A percentile compares a stretch with the other conserved stretches of the same genome.
Conservation (phyloP, 2,113 vertebrate genomes). For the Channa maculata region DNA sequence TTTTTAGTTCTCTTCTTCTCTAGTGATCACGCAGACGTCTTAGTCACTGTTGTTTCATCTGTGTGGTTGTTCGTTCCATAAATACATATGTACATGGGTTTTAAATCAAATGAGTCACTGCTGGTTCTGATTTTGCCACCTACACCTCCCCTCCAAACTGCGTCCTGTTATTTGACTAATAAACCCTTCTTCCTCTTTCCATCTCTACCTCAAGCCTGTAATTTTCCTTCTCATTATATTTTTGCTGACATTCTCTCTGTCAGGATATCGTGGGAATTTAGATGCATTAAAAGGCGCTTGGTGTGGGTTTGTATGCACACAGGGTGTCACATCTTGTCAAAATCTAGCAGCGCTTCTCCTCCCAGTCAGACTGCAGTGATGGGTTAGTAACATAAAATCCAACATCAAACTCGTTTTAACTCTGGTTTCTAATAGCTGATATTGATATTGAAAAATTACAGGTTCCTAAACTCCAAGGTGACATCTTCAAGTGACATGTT, state of each 20-base stretch:
- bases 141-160: constrained; percentile 8
- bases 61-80: constrained; percentile 5
- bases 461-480: too few relatives aligned
- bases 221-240: constrained; percentile 33
- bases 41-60: constrained; percentile 35
- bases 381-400: constrained; percentile 5
- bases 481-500: too few relatives aligned
- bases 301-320: constrained; percentile 1
- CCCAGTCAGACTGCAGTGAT: constrained; percentile 2
- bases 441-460: background rate
- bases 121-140: constrained; percentile 4
- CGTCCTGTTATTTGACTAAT: constrained; percentile 19
- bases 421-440: background rate
- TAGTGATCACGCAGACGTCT: background rate
- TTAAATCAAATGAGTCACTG: constrained; percentile 38
- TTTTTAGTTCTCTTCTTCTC: background rate
- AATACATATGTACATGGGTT: background rate
- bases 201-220: constrained; percentile 14
- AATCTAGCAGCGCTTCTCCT: constrained; percentile 12
- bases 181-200: constrained; percentile 26
- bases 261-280: constrained; percentile 19
- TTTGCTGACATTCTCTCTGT: background rate
- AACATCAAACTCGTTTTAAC: background rate
- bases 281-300: constrained; percentile 1
- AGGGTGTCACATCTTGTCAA: constrained; percentile 32